Conservation (phyloP, 2,888 invertebrate species). For the Deilephila elpenor region DNA sequence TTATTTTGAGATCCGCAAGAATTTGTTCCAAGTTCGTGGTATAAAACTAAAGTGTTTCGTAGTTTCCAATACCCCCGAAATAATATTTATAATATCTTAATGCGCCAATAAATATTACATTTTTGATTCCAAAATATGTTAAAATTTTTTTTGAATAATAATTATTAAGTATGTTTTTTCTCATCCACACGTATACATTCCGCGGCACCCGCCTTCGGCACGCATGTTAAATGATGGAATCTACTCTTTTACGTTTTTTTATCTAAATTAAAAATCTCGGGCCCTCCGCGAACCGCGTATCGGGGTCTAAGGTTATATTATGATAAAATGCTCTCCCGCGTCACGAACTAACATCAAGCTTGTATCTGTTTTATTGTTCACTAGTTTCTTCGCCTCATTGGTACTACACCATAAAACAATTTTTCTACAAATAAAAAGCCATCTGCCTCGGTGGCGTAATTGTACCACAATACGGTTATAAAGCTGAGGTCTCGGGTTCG, state of each 20-base stretch:
- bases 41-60: no score
- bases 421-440: no score
- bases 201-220: constrained; percentile 25
- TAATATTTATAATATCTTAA: no score
- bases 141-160: background rate
- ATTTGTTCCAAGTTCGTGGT: no score
- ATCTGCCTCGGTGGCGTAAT: no score
- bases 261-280: constrained; percentile 76
- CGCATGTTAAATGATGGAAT: constrained; percentile 61
- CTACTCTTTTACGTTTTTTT: constrained; percentile 61
- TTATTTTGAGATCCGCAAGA: no score
- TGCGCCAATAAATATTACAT: no score
- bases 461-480: no score
- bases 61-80: no score
- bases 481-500: no score
- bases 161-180: background rate
- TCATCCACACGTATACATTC: constrained; percentile 18
- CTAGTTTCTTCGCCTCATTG: background rate
- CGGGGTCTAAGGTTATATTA: constrained; percentile 58
- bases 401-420: no score
- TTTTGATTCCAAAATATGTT: background rate
- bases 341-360: constrained; percentile 15
- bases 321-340: constrained; percentile 41
- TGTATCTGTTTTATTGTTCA: constrained; percentile 18
- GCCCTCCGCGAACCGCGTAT: constrained; percentile 40